Conservation (phyloP, 1,140 invertebrate species). For the Pomacea maculata region DNA sequence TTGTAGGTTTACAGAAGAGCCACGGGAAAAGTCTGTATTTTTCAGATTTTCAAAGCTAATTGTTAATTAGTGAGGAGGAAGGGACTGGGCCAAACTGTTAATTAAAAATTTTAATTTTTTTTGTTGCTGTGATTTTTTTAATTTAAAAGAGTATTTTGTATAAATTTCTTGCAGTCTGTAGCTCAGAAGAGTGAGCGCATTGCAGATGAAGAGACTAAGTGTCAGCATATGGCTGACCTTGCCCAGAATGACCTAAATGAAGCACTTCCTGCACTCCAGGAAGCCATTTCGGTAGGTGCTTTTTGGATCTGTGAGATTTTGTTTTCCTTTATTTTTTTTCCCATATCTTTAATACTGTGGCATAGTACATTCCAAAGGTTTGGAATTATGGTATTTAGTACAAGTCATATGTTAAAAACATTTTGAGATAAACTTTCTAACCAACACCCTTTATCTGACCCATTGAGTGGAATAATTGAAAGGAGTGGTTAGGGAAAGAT, state of each 20-base stretch:
- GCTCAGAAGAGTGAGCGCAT: conserved; percentile 72
- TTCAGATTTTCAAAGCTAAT: not conserved
- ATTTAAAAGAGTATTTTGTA: not conserved
- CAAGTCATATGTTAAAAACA: too few relatives aligned
- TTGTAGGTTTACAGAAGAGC: too few relatives aligned
- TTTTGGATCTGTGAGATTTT: too few relatives aligned
- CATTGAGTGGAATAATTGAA: too few relatives aligned
- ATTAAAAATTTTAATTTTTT: not conserved
- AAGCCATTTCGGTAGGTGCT: conserved; percentile 75
- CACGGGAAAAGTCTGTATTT: not conserved
- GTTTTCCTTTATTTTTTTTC: too few relatives aligned
- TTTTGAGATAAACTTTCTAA: too few relatives aligned
- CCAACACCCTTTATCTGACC: too few relatives aligned
- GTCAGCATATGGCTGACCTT: conserved; percentile 79
- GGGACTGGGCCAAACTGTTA: not conserved
- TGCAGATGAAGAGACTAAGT: conserved; percentile 80
- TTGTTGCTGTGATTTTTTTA: not conserved
- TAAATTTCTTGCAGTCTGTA: conserved; percentile 54
- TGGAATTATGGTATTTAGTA: too few relatives aligned
- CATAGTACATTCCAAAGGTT: too few relatives aligned
- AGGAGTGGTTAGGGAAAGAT: not conserved
- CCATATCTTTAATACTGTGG: too few relatives aligned
- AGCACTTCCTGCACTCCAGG: conserved; percentile 85
- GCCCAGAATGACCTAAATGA: conserved; percentile 82
- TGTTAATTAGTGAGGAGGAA: not conserved